Percentiles rank a stretch among this genome's conserved stretches.
Conservation (phyloP, 2,888 invertebrate genomes). For the Eledone cirrhosa region DNA sequence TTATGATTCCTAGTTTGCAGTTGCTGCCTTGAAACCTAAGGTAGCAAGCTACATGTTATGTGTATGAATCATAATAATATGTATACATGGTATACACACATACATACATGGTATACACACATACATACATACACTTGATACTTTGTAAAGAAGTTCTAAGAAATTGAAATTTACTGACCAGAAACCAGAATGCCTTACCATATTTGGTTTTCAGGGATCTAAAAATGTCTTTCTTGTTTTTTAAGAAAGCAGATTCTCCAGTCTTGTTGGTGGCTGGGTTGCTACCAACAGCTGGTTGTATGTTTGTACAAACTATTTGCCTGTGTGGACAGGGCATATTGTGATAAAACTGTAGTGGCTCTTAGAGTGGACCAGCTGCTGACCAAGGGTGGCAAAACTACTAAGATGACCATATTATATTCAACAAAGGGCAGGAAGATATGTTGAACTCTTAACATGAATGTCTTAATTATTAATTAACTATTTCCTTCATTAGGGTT, state of each 20-base stretch:
- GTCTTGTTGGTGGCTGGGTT: too few relatives aligned
- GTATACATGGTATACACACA: too few relatives aligned
- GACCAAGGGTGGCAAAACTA: background rate
- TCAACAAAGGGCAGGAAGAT: conserved; percentile 16
- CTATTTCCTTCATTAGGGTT: background rate
- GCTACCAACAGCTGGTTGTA: too few relatives aligned
- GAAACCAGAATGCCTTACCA: background rate
- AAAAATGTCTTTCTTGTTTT: too few relatives aligned
- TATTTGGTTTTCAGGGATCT: background rate
- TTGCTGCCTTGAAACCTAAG: too few relatives aligned
- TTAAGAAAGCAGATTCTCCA: too few relatives aligned
- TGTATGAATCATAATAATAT: too few relatives aligned
- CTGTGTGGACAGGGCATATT: background rate
- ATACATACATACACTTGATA: too few relatives aligned
- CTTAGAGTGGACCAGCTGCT: background rate
- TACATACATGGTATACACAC: too few relatives aligned
- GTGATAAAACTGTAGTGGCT: conserved; percentile 14
- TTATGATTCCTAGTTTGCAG: too few relatives aligned
- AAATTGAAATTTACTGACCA: background rate
- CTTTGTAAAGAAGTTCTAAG: too few relatives aligned
- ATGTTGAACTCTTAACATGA: background rate
- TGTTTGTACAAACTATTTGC: background rate
- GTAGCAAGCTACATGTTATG: too few relatives aligned
- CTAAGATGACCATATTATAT: background rate
- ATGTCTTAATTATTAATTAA: background rate